Base-by-base conservation (phyloP, 2,888 invertebrate genomes). In the Hypercompe scribonia region DNA sequence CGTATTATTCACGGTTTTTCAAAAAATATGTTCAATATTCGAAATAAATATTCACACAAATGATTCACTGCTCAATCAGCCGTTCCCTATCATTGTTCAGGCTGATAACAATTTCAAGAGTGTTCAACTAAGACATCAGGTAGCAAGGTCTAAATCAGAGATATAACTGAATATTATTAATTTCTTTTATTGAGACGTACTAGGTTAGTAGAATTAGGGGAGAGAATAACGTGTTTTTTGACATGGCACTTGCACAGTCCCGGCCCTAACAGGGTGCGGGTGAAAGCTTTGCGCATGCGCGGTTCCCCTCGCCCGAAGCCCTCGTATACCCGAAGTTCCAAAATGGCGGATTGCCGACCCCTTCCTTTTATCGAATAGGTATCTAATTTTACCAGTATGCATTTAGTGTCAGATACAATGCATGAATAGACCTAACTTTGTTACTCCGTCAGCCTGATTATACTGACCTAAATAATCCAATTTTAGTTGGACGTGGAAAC, bases 221-320 rank as follows among this genome's bases (percentile, higher is more conserved):
- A 93, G 88, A 91, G 92, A 94, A 94, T 95, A 95, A 94, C 93
- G 93, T 94, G 94, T 95, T 94, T 94, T 95, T 95, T 95, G 94
- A 95, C 95, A 95, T 94, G 90, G 90, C 90, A 91, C 90, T 93
- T 84, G 88, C 89, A 88, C 91, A 91, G 90, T 93, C 94, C 93
- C 93, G 91, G 92, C 93, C 92, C 92, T 89, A 89, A 88, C 87
- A 91, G 94, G 95, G 95, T 93, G 95, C 94, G 94, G 94, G 94
- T 88, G 88, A 86, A 80, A 76, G 79, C 78, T 78, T 70, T 88
- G 87, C 95, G 95, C 95, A 94, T 95, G 95, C 95, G 94, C 88
- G 89, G 72, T 87, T 92, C 95, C 94, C 95, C 94, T 89, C 90
- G 86, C 87, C 89, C 89, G 86, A 88, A 89, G 89, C 91, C 92